Base-by-base conservation (phyloP, 1,140 invertebrate species). In the Globodera rostochiensis region DNA sequence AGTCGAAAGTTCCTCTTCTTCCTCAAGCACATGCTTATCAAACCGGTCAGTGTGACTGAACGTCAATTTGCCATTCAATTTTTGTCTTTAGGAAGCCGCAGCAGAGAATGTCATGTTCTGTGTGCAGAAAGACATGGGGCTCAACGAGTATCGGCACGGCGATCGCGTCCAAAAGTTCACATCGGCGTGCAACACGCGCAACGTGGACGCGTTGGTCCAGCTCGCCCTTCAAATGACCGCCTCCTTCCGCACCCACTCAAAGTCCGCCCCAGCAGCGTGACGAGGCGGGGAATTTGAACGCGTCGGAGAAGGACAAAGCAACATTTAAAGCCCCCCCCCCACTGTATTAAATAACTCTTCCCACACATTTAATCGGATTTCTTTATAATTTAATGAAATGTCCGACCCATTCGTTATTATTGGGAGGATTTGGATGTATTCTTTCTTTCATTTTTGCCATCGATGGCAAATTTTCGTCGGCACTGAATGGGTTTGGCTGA, bases 61-160 rank as follows among this genome's bases (percentile, higher is more conserved):
- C 50, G 50, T 15, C 15, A n/a, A 50, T 49, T 46, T 64, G 6
- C 21, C 64, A 5, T 1, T 9, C 3, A 46, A 70, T 13, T 21
- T 49, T 82, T 66, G 19, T 13, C 46, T 80, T 21, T 25, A 81
- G 67, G 80, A 83, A 2, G 15, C 21, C 3, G 81, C 81, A 13
- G 81, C 81, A 6, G 47, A 82, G 36, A 82, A 82, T 47, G 81
- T 82, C n/a, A 19, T 79, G 1, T 82, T 70, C 57, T 82, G 81
- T 19, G 49, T 82, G 77, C 53, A 83, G 13, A 85, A 83, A 19
- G 57, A 53, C 9, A 60, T 70, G 2, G 80, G 25, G 11, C 47
- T 50, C 36, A 71, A 64, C 15, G 21, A 83, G 70, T 82, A 82
- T 46, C 77, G 70, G 49, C 46, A 82, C 73, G 74, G n/a, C n/a